Percentiles rank a stretch among this genome's conserved stretches.
Evolutionary conservation across 2,888 invertebrate genomes (phyloP).

Genomic region (Meteorus cinctellus): DNA sequence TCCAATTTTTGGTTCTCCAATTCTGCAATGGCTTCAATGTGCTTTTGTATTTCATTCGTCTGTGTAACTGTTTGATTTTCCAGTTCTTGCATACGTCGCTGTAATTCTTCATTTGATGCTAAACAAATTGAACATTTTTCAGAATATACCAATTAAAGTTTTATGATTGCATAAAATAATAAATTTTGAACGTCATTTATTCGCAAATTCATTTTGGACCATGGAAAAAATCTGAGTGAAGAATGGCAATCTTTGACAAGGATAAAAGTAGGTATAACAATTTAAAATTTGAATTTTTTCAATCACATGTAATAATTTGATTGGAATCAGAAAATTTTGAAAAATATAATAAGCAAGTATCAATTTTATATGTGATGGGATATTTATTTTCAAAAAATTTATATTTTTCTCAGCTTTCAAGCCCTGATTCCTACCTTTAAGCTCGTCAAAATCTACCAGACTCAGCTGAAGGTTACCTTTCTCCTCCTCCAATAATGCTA

Average conservation of each 20-base stretch:
- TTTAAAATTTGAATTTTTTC: conserved; percentile 32
- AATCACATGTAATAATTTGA: conserved; percentile 32
- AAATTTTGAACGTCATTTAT: conserved; percentile 28
- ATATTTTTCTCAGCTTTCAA: conserved; percentile 52
- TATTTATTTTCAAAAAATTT: not conserved
- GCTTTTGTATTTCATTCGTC: conserved; percentile 73
- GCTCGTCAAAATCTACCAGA: conserved; percentile 86
- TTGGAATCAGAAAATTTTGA: conserved; percentile 30
- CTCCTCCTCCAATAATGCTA: conserved; percentile 91
- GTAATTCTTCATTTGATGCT: conserved; percentile 59
- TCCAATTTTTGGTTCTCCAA: conserved; percentile 82
- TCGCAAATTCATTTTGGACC: conserved; percentile 45
- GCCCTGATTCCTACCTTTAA: conserved; percentile 77
- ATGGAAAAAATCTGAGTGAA: conserved; percentile 60
- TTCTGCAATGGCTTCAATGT: conserved; percentile 77
- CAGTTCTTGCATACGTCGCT: conserved; percentile 66
- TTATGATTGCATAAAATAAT: conserved; percentile 28
- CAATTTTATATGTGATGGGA: not conserved
- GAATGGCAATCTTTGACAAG: conserved; percentile 72
- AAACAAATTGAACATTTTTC: conserved; percentile 39
- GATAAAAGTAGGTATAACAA: conserved; percentile 71
- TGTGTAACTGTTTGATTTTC: conserved; percentile 68
- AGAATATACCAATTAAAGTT: conserved; percentile 16
- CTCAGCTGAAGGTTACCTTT: conserved; percentile 92
- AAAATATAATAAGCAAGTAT: not conserved